phyloP scores from a whole-genome alignment of 2,113 vertebrate species.

The Pelobates fuscus region DNA sequence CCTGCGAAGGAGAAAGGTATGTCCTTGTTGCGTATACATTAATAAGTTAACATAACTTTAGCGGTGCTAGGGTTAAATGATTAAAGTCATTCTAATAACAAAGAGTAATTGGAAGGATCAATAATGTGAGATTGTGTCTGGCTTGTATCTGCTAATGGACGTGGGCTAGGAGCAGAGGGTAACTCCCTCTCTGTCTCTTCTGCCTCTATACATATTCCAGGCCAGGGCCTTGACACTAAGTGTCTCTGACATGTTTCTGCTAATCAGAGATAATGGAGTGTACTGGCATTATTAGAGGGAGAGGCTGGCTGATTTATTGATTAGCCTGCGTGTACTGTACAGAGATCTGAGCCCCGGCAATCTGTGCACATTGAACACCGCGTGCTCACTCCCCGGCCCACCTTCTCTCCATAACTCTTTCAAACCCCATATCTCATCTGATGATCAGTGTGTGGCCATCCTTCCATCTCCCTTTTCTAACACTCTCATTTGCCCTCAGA shows the following conservation, averaged over 20 bases:
- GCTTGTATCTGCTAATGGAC: slow-evolving; percentile 17
- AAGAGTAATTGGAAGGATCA: slow-evolving; percentile 7
- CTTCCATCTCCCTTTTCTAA: too few species aligned
- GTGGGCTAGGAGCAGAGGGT: not conserved
- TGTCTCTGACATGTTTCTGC: not conserved
- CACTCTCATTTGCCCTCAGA: slow-evolving; percentile 65
- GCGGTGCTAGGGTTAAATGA: not conserved
- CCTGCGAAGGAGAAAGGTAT: slow-evolving; percentile 91
- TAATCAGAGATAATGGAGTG: slow-evolving; percentile 1
- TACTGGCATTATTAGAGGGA: not conserved
- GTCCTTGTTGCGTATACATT: not conserved
- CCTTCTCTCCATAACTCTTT: too few species aligned
- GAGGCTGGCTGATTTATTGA: not conserved
- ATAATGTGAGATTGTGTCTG: slow-evolving; percentile 4
- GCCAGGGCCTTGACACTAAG: not conserved
- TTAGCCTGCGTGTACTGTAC: not conserved
- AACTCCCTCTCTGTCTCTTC: not conserved
- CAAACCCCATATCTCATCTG: too few species aligned
- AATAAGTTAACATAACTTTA: not conserved
- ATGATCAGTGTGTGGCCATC: too few species aligned
- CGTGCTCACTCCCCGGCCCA: not conserved
- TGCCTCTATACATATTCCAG: not conserved
- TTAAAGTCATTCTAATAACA: not conserved
- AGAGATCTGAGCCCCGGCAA: not conserved
- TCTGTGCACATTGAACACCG: not conserved